A percentile compares a stretch with the other conserved stretches of the same genome.
These are phyloP conservation scores for Pocillopora damicornis DNA, from an alignment of 64 coral and sea anemone species.

Conservation along the genomic window DNA sequence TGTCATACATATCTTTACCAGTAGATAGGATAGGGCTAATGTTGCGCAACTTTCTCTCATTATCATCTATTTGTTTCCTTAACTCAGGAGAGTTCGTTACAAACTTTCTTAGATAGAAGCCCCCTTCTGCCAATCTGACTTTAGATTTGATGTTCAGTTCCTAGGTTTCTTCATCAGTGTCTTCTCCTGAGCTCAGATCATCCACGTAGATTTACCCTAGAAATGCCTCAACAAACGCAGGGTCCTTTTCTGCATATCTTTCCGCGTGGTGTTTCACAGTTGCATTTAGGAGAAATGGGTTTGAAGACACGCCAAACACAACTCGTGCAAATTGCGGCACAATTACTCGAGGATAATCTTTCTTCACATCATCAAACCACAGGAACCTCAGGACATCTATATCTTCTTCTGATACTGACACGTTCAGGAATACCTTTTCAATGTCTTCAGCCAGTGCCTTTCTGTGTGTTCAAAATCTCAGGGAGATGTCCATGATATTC, in stretches of 20 bases:
- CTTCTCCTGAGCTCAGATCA: constrained; percentile 14
- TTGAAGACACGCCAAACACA: constrained; percentile 41
- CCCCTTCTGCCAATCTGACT: constrained; percentile 31
- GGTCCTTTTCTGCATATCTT: constrained; percentile 4
- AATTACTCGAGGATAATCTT: constrained; percentile 9
- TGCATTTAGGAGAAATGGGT: constrained; percentile 26
- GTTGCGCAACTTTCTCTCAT: not conserved
- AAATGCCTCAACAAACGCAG: constrained; percentile 4
- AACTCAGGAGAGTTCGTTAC: constrained; percentile 13
- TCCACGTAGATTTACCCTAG: constrained; percentile 32
- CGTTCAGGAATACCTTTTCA: constrained; percentile 54
- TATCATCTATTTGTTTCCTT: not conserved
- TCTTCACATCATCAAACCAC: constrained; percentile 25
- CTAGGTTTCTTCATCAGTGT: constrained; percentile 1
- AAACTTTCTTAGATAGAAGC: constrained; percentile 59
- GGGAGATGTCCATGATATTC: constrained; percentile 42
- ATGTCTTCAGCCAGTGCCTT: constrained; percentile 40
- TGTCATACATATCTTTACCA: not conserved
- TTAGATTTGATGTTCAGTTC: constrained; percentile 21
- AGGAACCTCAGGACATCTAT: constrained; percentile 40
- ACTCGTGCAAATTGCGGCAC: constrained; percentile 35
- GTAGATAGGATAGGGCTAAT: not conserved
- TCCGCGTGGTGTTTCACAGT: constrained; percentile 28
- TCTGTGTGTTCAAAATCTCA: constrained; percentile 48
- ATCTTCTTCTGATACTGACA: constrained; percentile 22